A percentile compares a stretch with the other conserved stretches of the same genome.
These are phyloP conservation scores for Setipinna tenuifilis DNA, from an alignment of 2,797 vertebrate species.

Conservation along the genomic window DNA sequence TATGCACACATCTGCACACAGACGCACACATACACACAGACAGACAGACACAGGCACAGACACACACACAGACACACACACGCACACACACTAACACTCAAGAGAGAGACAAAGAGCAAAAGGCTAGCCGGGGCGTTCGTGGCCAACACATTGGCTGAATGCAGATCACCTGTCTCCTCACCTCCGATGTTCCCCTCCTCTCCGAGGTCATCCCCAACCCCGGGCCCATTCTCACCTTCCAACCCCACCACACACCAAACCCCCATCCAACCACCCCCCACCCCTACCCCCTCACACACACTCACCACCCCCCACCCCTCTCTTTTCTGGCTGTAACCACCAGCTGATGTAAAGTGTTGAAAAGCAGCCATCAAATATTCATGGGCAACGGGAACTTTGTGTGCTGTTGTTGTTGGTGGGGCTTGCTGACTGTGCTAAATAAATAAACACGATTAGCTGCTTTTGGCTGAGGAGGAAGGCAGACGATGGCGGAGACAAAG, in stretches of 20 bases:
- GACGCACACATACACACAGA: too few species aligned
- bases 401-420: conserved; percentile 44
- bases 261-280: conserved; percentile 30
- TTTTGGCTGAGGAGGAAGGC: conserved; percentile 47
- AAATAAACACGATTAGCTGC: conserved; percentile 59
- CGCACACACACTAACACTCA: too few species aligned
- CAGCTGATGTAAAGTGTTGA: conserved; percentile 35
- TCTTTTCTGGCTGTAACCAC: background rate
- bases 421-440: conserved; percentile 54
- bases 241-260: conserved; percentile 2
- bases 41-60: too few species aligned
- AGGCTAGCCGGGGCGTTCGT: background rate
- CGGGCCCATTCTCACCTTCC: conserved; percentile 45
- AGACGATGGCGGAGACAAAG: conserved; percentile 44
- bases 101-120: background rate
- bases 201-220: conserved; percentile 14
- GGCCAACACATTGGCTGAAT: background rate
- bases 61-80: too few species aligned
- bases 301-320: background rate
- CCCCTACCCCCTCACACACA: background rate
- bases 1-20: too few species aligned
- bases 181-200: background rate
- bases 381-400: conserved; percentile 43
- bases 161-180: background rate
- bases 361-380: conserved; percentile 60